Evolutionary conservation across 1,140 invertebrate genomes (phyloP), one percentile per base, ranked within the genome.

Genomic region (Aphelenchoides fujianensis): DNA sequence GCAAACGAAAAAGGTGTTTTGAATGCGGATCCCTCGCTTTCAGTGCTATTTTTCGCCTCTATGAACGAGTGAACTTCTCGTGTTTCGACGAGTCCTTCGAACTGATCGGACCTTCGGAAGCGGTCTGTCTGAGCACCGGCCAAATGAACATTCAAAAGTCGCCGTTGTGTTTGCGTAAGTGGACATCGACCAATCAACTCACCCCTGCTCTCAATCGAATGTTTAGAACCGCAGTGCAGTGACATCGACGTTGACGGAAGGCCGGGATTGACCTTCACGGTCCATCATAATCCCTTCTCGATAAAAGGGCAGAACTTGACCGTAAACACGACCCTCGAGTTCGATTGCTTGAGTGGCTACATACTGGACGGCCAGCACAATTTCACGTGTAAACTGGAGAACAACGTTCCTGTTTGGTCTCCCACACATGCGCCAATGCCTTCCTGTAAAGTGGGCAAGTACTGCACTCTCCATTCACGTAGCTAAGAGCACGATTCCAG

Each of bases 181-280:
- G n/a, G n/a, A n/a, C n/a, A n/a, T n/a, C n/a, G n/a, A n/a, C n/a
- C n/a, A n/a, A n/a, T n/a, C n/a, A n/a, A n/a, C n/a, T n/a, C n/a
- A n/a, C n/a, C n/a, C n/a, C n/a, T n/a, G n/a, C n/a, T n/a, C n/a
- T n/a, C n/a, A n/a, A 7, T 30, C 5, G 7, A 19, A 5, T 59
- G 5, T 5, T 59, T 59, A 59, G 55, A 7, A 32, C 55, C 55
- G 55, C 55, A 59, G 34, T 59, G 55, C 55, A 59, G 23, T 23
- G 23, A 5, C 55, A 5, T 59, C 19, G 55, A 59, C 7, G 55
- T 59, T 48, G 34, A 59, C 19, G 5, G 55, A 16, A 19, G 12
- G 23, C 23, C 41, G 41, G 23, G 5, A 5, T 48, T 23, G 41
- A 48, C 5, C 5, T 59, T 59, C 7, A 19, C 28, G 23, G 7